A percentile compares a stretch with the other conserved stretches of the same genome.
Conservation (phyloP, 1,140 invertebrate genomes). For the Saccostrea cuccullata region DNA sequence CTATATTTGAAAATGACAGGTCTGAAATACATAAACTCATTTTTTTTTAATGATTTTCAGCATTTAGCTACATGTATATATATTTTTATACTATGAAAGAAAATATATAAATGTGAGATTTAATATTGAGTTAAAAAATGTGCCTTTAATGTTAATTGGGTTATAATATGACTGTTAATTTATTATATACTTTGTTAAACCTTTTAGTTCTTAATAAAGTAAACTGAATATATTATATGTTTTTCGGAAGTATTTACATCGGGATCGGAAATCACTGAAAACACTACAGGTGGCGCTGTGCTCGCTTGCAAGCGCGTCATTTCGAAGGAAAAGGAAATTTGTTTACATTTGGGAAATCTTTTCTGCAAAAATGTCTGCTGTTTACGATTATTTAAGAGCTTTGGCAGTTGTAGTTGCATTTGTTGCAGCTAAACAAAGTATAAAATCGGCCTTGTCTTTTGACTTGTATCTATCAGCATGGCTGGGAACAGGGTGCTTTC, state of each 20-base stretch:
- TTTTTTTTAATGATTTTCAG: too few relatives aligned
- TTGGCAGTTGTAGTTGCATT: conserved; percentile 38
- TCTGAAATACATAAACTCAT: too few relatives aligned
- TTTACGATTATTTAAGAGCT: conserved; percentile 44
- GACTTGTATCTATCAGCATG: conserved; percentile 42
- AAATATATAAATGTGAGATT: too few relatives aligned
- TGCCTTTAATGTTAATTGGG: not conserved
- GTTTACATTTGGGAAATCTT: conserved; percentile 15
- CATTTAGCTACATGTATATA: too few relatives aligned
- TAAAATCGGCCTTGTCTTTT: conserved; percentile 26
- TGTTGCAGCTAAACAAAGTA: conserved; percentile 32
- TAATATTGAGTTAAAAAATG: not conserved
- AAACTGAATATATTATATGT: not conserved
- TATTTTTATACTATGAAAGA: too few relatives aligned
- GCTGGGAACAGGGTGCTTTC: conserved; percentile 24
- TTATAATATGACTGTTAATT: not conserved
- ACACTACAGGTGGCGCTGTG: not conserved
- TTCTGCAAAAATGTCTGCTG: conserved; percentile 12
- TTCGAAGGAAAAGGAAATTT: conserved; percentile 16
- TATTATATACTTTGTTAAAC: not conserved
- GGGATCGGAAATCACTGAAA: not conserved
- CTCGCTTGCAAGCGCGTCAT: conserved; percentile 23
- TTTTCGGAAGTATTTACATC: not conserved
- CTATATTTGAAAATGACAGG: too few relatives aligned
- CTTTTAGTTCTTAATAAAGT: not conserved